These are phyloP conservation scores for Priocnemis perturbator DNA, from an alignment of 2,888 invertebrate genomes.

Conservation along the genomic window DNA sequence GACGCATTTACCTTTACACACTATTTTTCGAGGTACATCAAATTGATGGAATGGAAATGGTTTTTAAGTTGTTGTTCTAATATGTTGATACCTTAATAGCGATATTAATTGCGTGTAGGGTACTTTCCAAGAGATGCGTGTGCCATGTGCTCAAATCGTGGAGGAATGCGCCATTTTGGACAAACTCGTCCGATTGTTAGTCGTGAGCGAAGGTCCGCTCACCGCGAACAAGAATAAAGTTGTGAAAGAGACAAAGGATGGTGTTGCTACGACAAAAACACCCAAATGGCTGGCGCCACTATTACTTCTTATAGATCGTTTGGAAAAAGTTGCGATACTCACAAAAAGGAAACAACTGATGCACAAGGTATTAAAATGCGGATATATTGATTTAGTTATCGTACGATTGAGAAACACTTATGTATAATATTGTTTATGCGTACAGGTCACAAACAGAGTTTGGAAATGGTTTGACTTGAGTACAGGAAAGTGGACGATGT, in stretches of 20 bases:
- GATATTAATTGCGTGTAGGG: conserved; percentile 53
- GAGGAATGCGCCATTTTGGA: conserved; percentile 70
- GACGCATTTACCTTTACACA: conserved; percentile 82
- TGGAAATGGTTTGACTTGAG: conserved; percentile 92
- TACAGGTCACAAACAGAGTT: conserved; percentile 77
- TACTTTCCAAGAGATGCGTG: conserved; percentile 80
- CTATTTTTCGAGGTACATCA: conserved; percentile 80
- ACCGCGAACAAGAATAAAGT: conserved; percentile 58
- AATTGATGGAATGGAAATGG: conserved; percentile 8
- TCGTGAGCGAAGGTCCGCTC: conserved; percentile 67
- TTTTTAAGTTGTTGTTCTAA: conserved; percentile 6
- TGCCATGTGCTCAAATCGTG: conserved; percentile 80
- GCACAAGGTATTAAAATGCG: conserved; percentile 75
- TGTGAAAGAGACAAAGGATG: conserved; percentile 58
- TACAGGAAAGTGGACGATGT: conserved; percentile 87
- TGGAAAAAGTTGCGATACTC: conserved; percentile 85
- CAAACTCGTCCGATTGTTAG: conserved; percentile 72
- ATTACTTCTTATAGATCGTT: conserved; percentile 84
- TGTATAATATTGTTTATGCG: neutral
- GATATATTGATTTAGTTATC: neutral
- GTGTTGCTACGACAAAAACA: conserved; percentile 70
- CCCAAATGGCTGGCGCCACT: conserved; percentile 87
- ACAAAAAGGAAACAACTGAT: conserved; percentile 82
- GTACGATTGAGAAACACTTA: neutral
- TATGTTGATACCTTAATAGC: neutral